Evolutionary conservation across 2,113 vertebrate genomes (phyloP).

Genomic region (Lota lota): DNA sequence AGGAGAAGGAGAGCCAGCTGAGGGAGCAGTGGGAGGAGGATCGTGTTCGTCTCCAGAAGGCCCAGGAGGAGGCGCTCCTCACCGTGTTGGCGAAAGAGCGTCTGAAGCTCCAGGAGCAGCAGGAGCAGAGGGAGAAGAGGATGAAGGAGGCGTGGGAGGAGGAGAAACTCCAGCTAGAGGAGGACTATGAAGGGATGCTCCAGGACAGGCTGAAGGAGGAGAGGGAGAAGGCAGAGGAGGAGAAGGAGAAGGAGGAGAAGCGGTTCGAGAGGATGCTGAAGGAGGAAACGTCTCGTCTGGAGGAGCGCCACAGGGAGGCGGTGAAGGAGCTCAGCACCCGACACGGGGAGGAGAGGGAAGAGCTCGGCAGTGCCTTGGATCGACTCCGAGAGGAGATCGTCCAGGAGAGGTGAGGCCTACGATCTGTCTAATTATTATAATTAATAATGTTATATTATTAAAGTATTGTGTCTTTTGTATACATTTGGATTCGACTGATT

Average conservation of each 20-base stretch:
- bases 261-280: slow-evolving; percentile 49
- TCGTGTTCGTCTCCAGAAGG: slow-evolving; percentile 55
- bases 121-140: slow-evolving; percentile 61
- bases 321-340: slow-evolving; percentile 64
- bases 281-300: slow-evolving; percentile 61
- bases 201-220: slow-evolving; percentile 67
- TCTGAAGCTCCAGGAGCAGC: slow-evolving; percentile 29
- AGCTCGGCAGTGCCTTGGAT: slow-evolving; percentile 68
- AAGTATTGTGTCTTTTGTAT: no score
- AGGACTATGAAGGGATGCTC: slow-evolving; percentile 68
- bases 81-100: slow-evolving; percentile 54
- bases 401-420: slow-evolving; percentile 81
- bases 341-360: slow-evolving; percentile 75
- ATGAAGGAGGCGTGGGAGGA: slow-evolving; percentile 68
- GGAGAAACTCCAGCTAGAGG: slow-evolving; percentile 65
- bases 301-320: slow-evolving; percentile 61
- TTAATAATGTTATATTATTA: not conserved
- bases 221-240: slow-evolving; percentile 37
- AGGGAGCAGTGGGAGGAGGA: slow-evolving; percentile 68
- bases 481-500: no score
- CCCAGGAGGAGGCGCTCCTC: slow-evolving; percentile 59
- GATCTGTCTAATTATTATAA: no score
- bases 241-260: slow-evolving; percentile 61
- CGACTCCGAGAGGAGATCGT: slow-evolving; percentile 75
- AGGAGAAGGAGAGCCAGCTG: slow-evolving; percentile 60